Percentiles rank a stretch among this genome's conserved stretches.
Conservation (phyloP, 1,140 invertebrate species). For the Drosophila sp. region DNA sequence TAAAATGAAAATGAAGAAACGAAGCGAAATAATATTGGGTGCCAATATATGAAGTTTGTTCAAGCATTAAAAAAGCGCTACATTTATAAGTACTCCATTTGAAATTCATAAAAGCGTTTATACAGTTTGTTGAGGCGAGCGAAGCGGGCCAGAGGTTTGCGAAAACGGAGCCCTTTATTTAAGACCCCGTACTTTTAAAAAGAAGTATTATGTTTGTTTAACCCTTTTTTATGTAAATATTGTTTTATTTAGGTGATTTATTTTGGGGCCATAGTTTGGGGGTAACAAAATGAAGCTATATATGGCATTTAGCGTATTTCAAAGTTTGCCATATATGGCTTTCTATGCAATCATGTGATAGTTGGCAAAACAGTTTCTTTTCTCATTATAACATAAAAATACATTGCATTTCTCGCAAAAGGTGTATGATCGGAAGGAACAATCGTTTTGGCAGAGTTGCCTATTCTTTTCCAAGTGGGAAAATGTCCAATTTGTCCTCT, state of each 20-base stretch:
- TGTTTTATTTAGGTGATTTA: background rate
- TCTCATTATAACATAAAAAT: slow-evolving; percentile 46
- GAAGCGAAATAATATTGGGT: no score
- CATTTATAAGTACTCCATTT: no score
- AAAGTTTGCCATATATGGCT: slow-evolving; percentile 17
- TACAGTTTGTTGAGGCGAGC: no score
- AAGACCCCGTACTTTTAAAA: no score
- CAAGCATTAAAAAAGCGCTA: no score
- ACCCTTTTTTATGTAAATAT: background rate
- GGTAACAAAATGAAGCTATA: slow-evolving; percentile 5
- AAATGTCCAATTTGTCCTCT: slow-evolving; percentile 32
- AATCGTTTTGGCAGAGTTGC: slow-evolving; percentile 37
- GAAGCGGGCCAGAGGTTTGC: no score
- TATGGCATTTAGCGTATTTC: slow-evolving; percentile 11
- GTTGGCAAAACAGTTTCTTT: slow-evolving; percentile 44
- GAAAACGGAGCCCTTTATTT: no score
- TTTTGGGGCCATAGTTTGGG: slow-evolving; percentile 10
- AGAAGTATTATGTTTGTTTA: no score
- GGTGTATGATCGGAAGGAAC: slow-evolving; percentile 30
- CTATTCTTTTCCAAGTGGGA: slow-evolving; percentile 33
- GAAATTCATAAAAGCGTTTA: no score
- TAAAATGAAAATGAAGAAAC: no score
- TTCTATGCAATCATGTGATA: slow-evolving; percentile 27
- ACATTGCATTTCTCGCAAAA: slow-evolving; percentile 45
- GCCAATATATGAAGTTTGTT: no score